These are phyloP conservation scores for Heliconius eleuchia DNA, from an alignment of 1,140 invertebrate genomes.

Conservation along the genomic window DNA sequence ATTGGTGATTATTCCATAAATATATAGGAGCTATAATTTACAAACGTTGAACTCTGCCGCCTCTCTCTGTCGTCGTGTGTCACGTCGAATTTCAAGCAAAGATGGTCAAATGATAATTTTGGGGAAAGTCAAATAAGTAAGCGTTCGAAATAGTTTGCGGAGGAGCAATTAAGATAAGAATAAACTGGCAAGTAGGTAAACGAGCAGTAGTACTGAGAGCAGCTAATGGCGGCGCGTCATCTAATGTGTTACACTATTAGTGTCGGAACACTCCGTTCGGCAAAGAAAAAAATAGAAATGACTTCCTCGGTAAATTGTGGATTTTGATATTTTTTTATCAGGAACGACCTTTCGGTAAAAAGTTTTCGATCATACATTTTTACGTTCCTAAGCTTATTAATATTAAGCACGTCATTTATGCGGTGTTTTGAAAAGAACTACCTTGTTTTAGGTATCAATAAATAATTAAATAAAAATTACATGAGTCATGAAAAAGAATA, in stretches of 20 bases:
- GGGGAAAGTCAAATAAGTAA: background rate
- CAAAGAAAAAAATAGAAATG: background rate
- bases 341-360: background rate
- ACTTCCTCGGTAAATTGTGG: background rate
- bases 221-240: constrained; percentile 24
- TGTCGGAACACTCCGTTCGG: background rate
- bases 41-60: too few species aligned
- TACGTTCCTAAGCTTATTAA: too few species aligned
- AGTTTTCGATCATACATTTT: too few species aligned
- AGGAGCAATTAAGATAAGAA: constrained; percentile 22
- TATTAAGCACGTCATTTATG: too few species aligned
- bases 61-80: too few species aligned
- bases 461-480: too few species aligned
- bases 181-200: background rate
- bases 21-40: background rate
- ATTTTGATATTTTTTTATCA: background rate
- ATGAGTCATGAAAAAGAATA: too few species aligned
- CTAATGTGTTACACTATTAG: constrained; percentile 21
- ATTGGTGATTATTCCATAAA: too few species aligned
- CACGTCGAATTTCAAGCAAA: background rate
- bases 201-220: background rate
- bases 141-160: background rate
- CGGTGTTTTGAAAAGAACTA: too few species aligned
- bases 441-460: too few species aligned
- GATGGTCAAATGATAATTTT: background rate